phyloP scores from a whole-genome alignment of 2,797 vertebrate species.

The Momotus momota region DNA sequence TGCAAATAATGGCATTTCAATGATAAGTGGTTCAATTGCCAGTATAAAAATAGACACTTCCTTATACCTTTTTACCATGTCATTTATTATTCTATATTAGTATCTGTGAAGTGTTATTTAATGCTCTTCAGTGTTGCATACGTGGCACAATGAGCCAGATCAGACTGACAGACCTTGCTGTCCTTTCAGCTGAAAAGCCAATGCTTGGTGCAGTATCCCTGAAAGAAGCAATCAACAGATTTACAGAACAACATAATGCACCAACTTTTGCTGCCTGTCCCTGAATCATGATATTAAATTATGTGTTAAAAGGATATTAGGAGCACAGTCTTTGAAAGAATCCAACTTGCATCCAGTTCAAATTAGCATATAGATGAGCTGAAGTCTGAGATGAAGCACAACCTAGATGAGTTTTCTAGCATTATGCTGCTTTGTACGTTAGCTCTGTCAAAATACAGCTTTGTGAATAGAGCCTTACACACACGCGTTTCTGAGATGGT shows the following conservation, averaged over 20 bases:
- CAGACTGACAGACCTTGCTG: slow-evolving; percentile 31
- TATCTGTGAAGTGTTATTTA: slow-evolving; percentile 29
- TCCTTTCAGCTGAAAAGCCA: slow-evolving; percentile 44
- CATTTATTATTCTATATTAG: slow-evolving; percentile 29
- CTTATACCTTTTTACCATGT: background rate
- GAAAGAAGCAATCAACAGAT: slow-evolving; percentile 67
- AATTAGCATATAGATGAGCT: slow-evolving; percentile 81
- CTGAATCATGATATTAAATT: slow-evolving; percentile 77
- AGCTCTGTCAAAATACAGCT: slow-evolving; percentile 27
- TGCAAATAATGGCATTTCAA: slow-evolving; percentile 47
- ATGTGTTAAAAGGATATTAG: slow-evolving; percentile 75
- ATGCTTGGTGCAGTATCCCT: background rate
- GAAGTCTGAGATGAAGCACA: slow-evolving; percentile 62
- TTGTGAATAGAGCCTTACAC: background rate
- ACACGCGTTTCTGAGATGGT: slow-evolving; percentile 7
- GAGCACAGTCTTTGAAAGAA: slow-evolving; percentile 44
- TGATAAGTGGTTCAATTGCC: background rate
- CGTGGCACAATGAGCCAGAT: slow-evolving; percentile 48
- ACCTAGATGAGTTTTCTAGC: slow-evolving; percentile 26
- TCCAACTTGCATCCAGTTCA: slow-evolving; percentile 6
- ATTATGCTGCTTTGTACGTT: slow-evolving; percentile 46
- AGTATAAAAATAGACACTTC: background rate
- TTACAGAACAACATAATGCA: slow-evolving; percentile 52
- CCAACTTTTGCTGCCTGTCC: slow-evolving; percentile 61
- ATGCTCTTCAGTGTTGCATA: background rate